phyloP scores from a whole-genome alignment of 2,797 vertebrate genomes.

The Hippoglossus hippoglossus region DNA sequence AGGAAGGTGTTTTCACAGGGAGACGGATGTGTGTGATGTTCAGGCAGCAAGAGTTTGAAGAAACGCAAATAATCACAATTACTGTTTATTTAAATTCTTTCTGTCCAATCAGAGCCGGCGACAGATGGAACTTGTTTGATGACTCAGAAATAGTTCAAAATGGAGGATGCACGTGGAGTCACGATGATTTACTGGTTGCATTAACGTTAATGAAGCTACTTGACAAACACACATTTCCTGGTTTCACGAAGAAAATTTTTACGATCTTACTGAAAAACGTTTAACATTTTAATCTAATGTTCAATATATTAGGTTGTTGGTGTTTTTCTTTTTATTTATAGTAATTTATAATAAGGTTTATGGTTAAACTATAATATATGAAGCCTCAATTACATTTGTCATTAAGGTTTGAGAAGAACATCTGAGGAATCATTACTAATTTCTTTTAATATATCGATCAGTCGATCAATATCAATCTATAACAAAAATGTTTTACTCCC shows the following conservation, averaged over 20 bases:
- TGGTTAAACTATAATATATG: too few species aligned
- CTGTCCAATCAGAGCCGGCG: slow-evolving; percentile 16
- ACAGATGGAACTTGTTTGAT: slow-evolving; percentile 26
- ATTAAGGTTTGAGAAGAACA: too few species aligned
- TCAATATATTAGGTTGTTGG: too few species aligned
- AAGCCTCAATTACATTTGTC: too few species aligned
- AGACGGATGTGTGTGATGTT: slow-evolving; percentile 28
- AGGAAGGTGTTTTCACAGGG: slow-evolving; percentile 3
- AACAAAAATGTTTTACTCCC: too few species aligned
- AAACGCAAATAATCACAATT: slow-evolving; percentile 24
- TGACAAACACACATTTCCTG: slow-evolving; percentile 14
- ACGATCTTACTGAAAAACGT: neutral
- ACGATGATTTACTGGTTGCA: slow-evolving; percentile 35
- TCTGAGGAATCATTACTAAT: too few species aligned
- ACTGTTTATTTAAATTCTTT: neutral
- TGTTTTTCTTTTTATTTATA: too few species aligned
- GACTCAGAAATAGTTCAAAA: slow-evolving; percentile 20
- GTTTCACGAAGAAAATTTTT: slow-evolving; percentile 1
- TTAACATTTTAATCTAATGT: too few species aligned
- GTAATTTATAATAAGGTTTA: too few species aligned
- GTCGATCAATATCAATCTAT: too few species aligned
- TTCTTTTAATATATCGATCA: too few species aligned
- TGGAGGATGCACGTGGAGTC: neutral
- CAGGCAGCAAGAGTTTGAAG: neutral
- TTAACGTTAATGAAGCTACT: slow-evolving; percentile 27